Conservation (phyloP, 1,140 invertebrate genomes). For the Pseudomyrmex concolor region DNA sequence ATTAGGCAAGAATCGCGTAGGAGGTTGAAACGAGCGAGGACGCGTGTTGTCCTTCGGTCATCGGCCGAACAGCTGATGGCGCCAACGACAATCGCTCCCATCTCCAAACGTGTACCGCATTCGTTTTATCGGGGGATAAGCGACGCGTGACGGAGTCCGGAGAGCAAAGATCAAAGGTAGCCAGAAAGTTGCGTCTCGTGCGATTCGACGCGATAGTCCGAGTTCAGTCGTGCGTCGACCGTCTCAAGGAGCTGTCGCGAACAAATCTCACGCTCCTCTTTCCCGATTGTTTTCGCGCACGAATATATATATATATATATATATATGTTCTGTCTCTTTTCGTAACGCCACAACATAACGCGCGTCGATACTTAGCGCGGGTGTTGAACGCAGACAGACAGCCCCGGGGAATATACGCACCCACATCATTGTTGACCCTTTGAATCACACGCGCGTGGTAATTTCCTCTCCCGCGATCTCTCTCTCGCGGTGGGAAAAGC, state of each 20-base stretch:
- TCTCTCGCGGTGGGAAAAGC: conserved; percentile 61
- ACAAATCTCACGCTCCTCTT: conserved; percentile 25
- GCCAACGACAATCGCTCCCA: conserved; percentile 4
- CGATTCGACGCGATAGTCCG: conserved; percentile 10
- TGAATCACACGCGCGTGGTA: conserved; percentile 67
- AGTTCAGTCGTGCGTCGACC: conserved; percentile 69
- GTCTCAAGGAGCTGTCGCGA: conserved; percentile 34
- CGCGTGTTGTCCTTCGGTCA: neutral
- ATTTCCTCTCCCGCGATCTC: conserved; percentile 66
- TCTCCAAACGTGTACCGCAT: neutral
- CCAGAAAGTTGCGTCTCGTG: conserved; percentile 8
- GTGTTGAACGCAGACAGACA: neutral
- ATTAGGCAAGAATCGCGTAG: too few relatives aligned
- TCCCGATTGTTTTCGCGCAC: conserved; percentile 16
- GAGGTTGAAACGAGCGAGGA: too few relatives aligned
- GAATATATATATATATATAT: neutral
- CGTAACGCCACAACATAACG: too few relatives aligned
- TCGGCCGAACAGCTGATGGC: conserved; percentile 49
- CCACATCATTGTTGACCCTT: conserved; percentile 65
- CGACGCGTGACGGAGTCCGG: conserved; percentile 11
- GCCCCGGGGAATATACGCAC: neutral
- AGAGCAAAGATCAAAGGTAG: conserved; percentile 75
- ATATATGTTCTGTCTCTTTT: neutral
- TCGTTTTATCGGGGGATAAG: conserved; percentile 24
- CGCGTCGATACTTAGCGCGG: too few relatives aligned